Conservation (phyloP, 53 echinoderm and acorn worm species). For the Stichopus horrens region DNA sequence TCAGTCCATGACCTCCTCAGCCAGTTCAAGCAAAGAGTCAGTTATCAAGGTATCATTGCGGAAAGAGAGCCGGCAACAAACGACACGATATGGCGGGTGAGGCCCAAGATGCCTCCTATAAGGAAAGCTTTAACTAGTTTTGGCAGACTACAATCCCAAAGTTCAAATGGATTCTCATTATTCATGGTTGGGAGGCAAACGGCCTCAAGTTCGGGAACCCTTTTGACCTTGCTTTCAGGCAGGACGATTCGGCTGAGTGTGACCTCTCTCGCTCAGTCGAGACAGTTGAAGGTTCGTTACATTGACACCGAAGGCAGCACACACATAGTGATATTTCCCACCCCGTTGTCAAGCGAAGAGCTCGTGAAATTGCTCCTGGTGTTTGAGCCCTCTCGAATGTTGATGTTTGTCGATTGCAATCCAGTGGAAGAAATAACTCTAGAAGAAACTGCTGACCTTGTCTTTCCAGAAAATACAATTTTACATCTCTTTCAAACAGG, state of each 20-base stretch:
- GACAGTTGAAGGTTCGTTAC: constrained; percentile 63
- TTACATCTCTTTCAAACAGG: constrained; percentile 64
- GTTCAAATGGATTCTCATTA: constrained; percentile 57
- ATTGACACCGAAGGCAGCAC: constrained; percentile 45
- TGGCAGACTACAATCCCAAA: constrained; percentile 44
- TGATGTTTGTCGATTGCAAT: constrained; percentile 58
- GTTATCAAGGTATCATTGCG: constrained; percentile 45
- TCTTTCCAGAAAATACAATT: constrained; percentile 40
- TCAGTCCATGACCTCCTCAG: constrained; percentile 20
- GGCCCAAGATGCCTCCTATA: constrained; percentile 54
- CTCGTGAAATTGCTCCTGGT: constrained; percentile 65
- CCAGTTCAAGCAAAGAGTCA: constrained; percentile 19
- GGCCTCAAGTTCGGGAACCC: constrained; percentile 67
- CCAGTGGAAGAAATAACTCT: constrained; percentile 43
- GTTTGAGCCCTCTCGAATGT: constrained; percentile 54
- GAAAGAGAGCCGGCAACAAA: constrained; percentile 43
- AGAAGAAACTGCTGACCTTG: constrained; percentile 61
- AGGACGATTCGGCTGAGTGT: constrained; percentile 24
- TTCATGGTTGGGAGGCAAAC: constrained; percentile 64
- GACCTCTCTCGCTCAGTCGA: constrained; percentile 54
- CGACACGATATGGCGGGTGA: constrained; percentile 50
- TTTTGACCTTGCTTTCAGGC: constrained; percentile 53
- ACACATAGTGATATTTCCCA: constrained; percentile 51
- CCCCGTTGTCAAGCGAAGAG: constrained; percentile 64
- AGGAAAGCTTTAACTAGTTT: constrained; percentile 37